A percentile compares a stretch with the other conserved stretches of the same genome.
phyloP scores from a whole-genome alignment of 2,888 invertebrate species.

The Salpingus planirostris region DNA sequence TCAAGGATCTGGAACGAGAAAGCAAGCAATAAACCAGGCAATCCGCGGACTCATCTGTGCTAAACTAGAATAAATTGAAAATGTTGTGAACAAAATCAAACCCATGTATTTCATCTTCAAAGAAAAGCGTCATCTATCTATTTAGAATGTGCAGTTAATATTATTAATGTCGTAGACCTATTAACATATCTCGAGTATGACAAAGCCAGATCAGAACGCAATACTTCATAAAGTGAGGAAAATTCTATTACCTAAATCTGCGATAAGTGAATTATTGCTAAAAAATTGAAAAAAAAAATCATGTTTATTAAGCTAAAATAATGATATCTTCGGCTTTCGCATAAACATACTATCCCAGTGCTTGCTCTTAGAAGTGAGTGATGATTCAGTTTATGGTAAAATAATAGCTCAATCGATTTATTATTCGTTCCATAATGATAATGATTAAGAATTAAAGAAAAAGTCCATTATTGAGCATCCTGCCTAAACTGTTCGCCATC shows the following conservation, averaged over 20 bases:
- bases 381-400: conserved; percentile 2
- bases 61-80: conserved; percentile 1
- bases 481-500: conserved; percentile 10
- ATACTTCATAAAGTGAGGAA: no score
- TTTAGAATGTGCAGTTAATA: no score
- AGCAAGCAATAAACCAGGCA: conserved; percentile 37
- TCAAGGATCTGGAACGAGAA: conserved; percentile 38
- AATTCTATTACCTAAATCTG: no score
- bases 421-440: conserved; percentile 2
- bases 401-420: conserved; percentile 10
- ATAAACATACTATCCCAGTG: conserved; percentile 8
- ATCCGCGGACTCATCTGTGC: conserved; percentile 3
- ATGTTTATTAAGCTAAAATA: conserved; percentile 5
- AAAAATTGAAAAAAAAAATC: conserved; percentile 6
- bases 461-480: conserved; percentile 7
- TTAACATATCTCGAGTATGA: conserved; percentile 16
- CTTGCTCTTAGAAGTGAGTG: conserved; percentile 15
- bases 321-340: conserved; percentile 10
- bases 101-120: no score
- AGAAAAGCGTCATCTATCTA: no score
- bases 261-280: conserved; percentile 1
- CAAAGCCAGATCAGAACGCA: conserved; percentile 3
- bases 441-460: background rate
- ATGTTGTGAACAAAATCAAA: no score
- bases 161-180: no score